phyloP scores from a whole-genome alignment of 2,888 invertebrate genomes.

The Cataglyphis cursor region DNA sequence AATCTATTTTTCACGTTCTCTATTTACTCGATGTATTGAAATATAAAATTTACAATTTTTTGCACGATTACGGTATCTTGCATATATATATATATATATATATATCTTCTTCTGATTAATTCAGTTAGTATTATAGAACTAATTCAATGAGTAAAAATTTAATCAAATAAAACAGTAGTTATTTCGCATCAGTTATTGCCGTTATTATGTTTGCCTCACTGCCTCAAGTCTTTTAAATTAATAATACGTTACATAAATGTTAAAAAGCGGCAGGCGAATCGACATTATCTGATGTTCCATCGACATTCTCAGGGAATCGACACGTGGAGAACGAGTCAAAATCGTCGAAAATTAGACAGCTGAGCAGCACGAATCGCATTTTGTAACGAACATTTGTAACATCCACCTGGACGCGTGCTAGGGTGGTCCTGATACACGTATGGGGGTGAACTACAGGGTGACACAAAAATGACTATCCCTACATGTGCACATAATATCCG shows the following conservation, averaged over 20 bases:
- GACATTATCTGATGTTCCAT: slow-evolving; percentile 22
- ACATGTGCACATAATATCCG: neutral
- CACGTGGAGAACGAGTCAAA: slow-evolving; percentile 64
- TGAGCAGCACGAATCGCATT: slow-evolving; percentile 76
- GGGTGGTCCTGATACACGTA: slow-evolving; percentile 62
- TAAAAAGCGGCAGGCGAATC: slow-evolving; percentile 7
- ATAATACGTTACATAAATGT: slow-evolving; percentile 35
- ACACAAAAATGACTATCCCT: neutral
- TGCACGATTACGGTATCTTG: neutral
- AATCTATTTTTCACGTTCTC: neutral
- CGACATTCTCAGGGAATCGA: slow-evolving; percentile 29
- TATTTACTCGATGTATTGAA: neutral
- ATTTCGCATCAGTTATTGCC: neutral
- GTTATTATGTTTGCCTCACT: neutral
- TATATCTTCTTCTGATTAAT: neutral
- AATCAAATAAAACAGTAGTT: neutral
- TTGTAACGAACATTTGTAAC: slow-evolving; percentile 80
- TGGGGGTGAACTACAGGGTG: slow-evolving; percentile 60
- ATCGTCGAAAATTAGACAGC: slow-evolving; percentile 83
- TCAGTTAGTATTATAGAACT: neutral
- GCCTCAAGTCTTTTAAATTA: slow-evolving; percentile 32
- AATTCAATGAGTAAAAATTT: neutral
- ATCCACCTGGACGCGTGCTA: slow-evolving; percentile 83
- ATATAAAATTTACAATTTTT: neutral
- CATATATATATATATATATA: neutral